Evolutionary conservation across 2,888 invertebrate species (phyloP).

Genomic region (Mesoligia furuncula): DNA sequence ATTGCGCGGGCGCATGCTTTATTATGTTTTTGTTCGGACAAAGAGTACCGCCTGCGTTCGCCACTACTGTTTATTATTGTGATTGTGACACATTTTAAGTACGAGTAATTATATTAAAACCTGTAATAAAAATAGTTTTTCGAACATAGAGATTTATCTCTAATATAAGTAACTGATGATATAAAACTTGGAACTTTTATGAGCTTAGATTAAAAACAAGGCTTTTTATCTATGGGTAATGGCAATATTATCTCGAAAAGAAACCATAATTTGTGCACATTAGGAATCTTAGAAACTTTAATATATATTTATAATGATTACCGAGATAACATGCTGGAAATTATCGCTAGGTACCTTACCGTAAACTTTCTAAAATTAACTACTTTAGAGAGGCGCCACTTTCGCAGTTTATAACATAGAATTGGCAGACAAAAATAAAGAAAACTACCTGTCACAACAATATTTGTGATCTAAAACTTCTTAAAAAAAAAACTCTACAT

Average conservation of each 20-base stretch:
- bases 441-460: background rate
- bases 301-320: slow-evolving; percentile 53
- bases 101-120: slow-evolving; percentile 23
- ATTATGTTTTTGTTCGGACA: slow-evolving; percentile 74
- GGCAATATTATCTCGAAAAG: slow-evolving; percentile 57
- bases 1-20: slow-evolving; percentile 76
- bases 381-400: slow-evolving; percentile 30
- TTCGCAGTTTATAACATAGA: background rate
- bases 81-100: slow-evolving; percentile 56
- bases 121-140: slow-evolving; percentile 42
- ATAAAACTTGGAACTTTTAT: slow-evolving; percentile 58
- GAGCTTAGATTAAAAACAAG: slow-evolving; percentile 53
- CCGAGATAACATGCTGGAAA: slow-evolving; percentile 37
- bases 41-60: slow-evolving; percentile 72
- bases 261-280: slow-evolving; percentile 60
- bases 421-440: background rate
- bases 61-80: slow-evolving; percentile 63
- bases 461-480: background rate
- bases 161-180: slow-evolving; percentile 34
- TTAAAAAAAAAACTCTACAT: background rate
- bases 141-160: slow-evolving; percentile 28
- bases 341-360: slow-evolving; percentile 26
- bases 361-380: slow-evolving; percentile 57
- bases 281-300: slow-evolving; percentile 55
- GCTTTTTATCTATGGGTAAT: slow-evolving; percentile 53